Base-by-base conservation (phyloP, 2,888 invertebrate genomes). In the Arrhopalites spinosus region DNA sequence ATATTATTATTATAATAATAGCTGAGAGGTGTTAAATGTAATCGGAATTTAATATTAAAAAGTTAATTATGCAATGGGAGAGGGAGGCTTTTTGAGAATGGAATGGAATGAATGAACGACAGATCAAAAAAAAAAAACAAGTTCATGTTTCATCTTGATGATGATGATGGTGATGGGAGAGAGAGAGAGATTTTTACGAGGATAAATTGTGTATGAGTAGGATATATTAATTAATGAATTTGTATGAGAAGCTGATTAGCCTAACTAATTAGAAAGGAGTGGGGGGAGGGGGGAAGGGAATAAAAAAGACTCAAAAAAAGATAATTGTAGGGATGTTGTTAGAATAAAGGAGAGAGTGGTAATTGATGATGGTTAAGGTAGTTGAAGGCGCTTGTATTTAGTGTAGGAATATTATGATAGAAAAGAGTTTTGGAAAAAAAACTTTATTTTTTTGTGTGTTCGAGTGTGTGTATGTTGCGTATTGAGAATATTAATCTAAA, bases 391-490 rank as follows among this genome's bases (percentile, higher is more conserved):
- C 11, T 7, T 11, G 11, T 11, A 36, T n/a, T n/a, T n/a, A n/a
- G n/a, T n/a, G n/a, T n/a, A n/a, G n/a, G n/a, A n/a, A n/a, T n/a
- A n/a, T n/a, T n/a, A n/a, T n/a, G n/a, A n/a, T n/a, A n/a, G n/a
- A n/a, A n/a, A n/a, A n/a, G n/a, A n/a, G n/a, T n/a, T n/a, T n/a
- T n/a, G n/a, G n/a, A n/a, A n/a, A n/a, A n/a, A n/a, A n/a, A n/a
- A n/a, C n/a, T n/a, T n/a, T n/a, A n/a, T n/a, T n/a, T n/a, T n/a
- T n/a, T n/a, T n/a, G n/a, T n/a, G n/a, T n/a, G n/a, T n/a, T n/a
- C n/a, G n/a, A 53, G 53, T 53, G 53, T 53, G 53, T 53, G 53
- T 53, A n/a, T n/a, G n/a, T n/a, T n/a, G n/a, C n/a, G 59, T 59
- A 36, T 36, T 36, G 36, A 36, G 36, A 36, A 36, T 36, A 36